A percentile compares a stretch with the other conserved stretches of the same genome.
These are phyloP conservation scores for Zaprionus lachaisei DNA, from an alignment of 1,140 invertebrate species.

Conservation along the genomic window DNA sequence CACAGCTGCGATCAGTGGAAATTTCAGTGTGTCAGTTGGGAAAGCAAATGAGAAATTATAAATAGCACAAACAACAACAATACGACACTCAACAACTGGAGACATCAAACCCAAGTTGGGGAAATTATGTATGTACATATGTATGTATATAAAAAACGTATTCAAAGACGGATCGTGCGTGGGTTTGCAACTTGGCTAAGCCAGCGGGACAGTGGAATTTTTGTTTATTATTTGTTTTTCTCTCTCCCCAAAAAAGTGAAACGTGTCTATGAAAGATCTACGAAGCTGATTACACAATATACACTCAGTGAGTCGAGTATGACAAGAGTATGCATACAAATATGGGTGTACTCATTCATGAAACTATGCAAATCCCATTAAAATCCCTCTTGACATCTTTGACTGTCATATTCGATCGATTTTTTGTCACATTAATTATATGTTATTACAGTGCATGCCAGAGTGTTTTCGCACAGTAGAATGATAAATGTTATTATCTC, in stretches of 20 bases:
- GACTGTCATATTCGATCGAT: conserved; percentile 29
- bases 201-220: not conserved
- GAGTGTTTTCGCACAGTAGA: not conserved
- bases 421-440: conserved; percentile 43
- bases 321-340: not conserved
- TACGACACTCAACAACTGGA: conserved; percentile 1
- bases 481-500: not conserved
- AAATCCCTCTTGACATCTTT: conserved; percentile 45
- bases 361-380: conserved; percentile 47
- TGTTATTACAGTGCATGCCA: not conserved
- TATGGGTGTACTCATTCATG: conserved; percentile 18
- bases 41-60: conserved; percentile 65
- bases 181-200: conserved; percentile 44
- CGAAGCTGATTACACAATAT: conserved; percentile 25
- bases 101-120: not conserved
- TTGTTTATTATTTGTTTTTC: not conserved
- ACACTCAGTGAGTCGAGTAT: not conserved
- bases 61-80: conserved; percentile 43
- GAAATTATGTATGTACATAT: too few species aligned
- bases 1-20: conserved; percentile 32
- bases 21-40: conserved; percentile 61
- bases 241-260: conserved; percentile 24
- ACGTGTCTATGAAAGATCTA: conserved; percentile 24
- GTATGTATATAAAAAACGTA: not conserved
- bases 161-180: conserved; percentile 25